These are phyloP conservation scores for Sanderia malayensis DNA, from an alignment of 30 jellyfish, hydroid and myxozoan genomes.

Conservation along the genomic window DNA sequence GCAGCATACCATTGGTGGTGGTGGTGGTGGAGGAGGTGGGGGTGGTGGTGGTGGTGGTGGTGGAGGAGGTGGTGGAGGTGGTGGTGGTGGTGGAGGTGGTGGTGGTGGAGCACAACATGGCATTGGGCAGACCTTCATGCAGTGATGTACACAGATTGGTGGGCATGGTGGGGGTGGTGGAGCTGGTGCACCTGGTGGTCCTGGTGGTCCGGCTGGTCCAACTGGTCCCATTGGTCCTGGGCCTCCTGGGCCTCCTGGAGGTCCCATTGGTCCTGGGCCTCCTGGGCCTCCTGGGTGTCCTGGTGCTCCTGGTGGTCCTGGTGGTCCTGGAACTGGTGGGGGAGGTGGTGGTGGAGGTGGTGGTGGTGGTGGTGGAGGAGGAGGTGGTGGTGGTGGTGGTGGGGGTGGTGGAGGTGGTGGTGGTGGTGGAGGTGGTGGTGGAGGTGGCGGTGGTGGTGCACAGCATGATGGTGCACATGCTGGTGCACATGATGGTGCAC, in stretches of 20 bases:
- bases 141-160: slow-evolving; percentile 95
- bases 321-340: slow-evolving; percentile 94
- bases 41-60: slow-evolving; percentile 95
- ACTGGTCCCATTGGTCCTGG: slow-evolving; percentile 98
- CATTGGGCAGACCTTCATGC: slow-evolving; percentile 89
- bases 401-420: slow-evolving; percentile 76
- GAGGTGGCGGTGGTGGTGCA: slow-evolving; percentile 84
- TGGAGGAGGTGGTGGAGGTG: slow-evolving; percentile 93
- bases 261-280: slow-evolving; percentile 98
- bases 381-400: slow-evolving; percentile 42
- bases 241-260: slow-evolving; percentile 99
- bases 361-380: slow-evolving; percentile 89
- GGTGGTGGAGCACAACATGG: slow-evolving; percentile 92
- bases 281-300: slow-evolving; percentile 99
- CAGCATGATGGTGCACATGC: slow-evolving; percentile 85
- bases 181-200: slow-evolving; percentile 99
- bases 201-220: slow-evolving; percentile 99
- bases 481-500: slow-evolving; percentile 92
- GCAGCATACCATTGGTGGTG: slow-evolving; percentile 76
- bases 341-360: slow-evolving; percentile 96
- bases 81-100: slow-evolving; percentile 97
- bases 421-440: slow-evolving; percentile 87
- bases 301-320: slow-evolving; percentile 91
- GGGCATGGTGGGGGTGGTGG: slow-evolving; percentile 99
- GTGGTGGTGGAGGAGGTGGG: slow-evolving; percentile 86